Base-by-base conservation (phyloP, 2,797 vertebrate species). In the Brachyrhaphis roseni region DNA sequence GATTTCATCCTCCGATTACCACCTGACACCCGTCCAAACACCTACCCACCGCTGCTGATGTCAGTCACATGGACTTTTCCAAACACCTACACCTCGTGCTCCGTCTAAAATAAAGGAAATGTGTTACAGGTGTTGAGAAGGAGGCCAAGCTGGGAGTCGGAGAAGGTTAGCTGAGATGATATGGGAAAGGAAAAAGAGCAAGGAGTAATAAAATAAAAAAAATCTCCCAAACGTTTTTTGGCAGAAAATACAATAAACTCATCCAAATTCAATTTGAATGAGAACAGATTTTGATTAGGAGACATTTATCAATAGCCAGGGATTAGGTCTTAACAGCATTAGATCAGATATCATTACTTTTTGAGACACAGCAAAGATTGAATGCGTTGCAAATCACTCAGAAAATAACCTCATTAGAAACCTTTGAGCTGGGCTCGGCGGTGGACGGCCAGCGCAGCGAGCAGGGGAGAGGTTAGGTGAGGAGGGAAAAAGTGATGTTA, bases 401-500 rank as follows among this genome's bases (percentile, higher is more conserved):
- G 49, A 10, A 46, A 77, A 78, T 78, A 68, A 28, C 53, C 75
- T 86, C 13, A 53, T 85, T 85, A 73, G 84, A 88, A 81, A 74
- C 82, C 74, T 59, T 47, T 18, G 84, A 81, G 73, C 84, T 70
- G n/a, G 57, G 73, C 77, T 79, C 68, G 77, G 79, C 26, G 82
- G 85, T 86, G 43, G 83, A 84, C 74, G 86, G 86, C 77, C 88
- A 79, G 84, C 86, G 88, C 80, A 78, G 79, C 36, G 85, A 85
- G 89, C 81, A 5, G 85, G 87, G 87, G 82, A 86, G 86, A 93
- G 87, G 89, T 89, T 89, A 91, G 89, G 87, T 88, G 88, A 87
- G 86, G 83, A 90, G 84, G 93, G 93, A 94, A 94, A 94, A 91
- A 91, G 83, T 94, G 94, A 94, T 90, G 90, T 90, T 89, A 93